phyloP scores from a whole-genome alignment of 2,888 invertebrate genomes.

The Galeopsomyia nigrocyanea region DNA sequence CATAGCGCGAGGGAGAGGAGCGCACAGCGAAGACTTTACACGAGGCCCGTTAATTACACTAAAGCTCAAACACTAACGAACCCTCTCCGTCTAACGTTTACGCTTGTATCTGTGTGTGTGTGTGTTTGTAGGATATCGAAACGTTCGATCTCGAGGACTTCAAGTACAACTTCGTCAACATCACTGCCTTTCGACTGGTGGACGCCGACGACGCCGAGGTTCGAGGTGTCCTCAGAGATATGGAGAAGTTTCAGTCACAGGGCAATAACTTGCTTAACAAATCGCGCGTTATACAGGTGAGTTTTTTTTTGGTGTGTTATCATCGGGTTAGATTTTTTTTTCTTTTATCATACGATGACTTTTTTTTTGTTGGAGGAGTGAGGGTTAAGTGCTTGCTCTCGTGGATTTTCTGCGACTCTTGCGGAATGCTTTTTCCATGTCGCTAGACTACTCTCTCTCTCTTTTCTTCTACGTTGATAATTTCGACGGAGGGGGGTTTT shows the following conservation, averaged over 20 bases:
- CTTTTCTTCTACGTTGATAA: too few relatives aligned
- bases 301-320: too few relatives aligned
- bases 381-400: too few relatives aligned
- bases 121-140: slow-evolving; percentile 73
- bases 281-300: slow-evolving; percentile 71
- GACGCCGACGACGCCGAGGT: slow-evolving; percentile 78
- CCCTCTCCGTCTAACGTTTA: background rate
- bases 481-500: too few relatives aligned
- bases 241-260: slow-evolving; percentile 76
- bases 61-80: too few relatives aligned
- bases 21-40: background rate
- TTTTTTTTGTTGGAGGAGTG: too few relatives aligned
- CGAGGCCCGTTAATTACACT: too few relatives aligned
- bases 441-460: too few relatives aligned
- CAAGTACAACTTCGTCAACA: slow-evolving; percentile 83
- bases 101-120: background rate
- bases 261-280: slow-evolving; percentile 70
- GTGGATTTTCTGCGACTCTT: too few relatives aligned
- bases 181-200: slow-evolving; percentile 82
- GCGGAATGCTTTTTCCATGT: too few relatives aligned
- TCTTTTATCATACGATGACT: too few relatives aligned
- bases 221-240: slow-evolving; percentile 78
- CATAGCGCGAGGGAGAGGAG: background rate
- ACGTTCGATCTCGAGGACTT: slow-evolving; percentile 80
- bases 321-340: too few relatives aligned